Evolutionary conservation across 2,888 invertebrate species (phyloP).

Genomic region (Netelia virgata): DNA sequence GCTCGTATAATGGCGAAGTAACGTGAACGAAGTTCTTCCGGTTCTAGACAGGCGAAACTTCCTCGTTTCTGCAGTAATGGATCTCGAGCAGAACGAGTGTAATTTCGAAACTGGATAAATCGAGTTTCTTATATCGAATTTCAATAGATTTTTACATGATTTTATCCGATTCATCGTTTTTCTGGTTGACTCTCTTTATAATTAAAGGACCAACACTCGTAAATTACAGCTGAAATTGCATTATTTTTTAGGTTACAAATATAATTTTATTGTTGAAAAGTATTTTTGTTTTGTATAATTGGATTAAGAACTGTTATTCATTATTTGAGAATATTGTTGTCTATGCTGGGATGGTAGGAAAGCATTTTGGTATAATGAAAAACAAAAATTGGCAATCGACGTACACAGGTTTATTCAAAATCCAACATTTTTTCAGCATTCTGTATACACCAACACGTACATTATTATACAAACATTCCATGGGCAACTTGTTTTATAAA

Average conservation of each 20-base stretch:
- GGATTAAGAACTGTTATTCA: too few relatives aligned
- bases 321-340: too few relatives aligned
- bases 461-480: too few relatives aligned
- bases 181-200: background rate
- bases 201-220: background rate
- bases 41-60: background rate
- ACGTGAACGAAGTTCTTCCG: slow-evolving; percentile 14
- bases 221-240: slow-evolving; percentile 6
- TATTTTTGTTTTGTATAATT: too few relatives aligned
- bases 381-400: too few relatives aligned
- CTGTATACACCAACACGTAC: too few relatives aligned
- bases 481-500: too few relatives aligned
- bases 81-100: slow-evolving; percentile 1
- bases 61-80: background rate
- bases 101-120: background rate
- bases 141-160: slow-evolving; percentile 16
- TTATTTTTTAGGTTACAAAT: background rate
- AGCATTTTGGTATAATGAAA: too few relatives aligned
- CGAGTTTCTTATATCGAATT: background rate
- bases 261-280: background rate
- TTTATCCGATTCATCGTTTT: slow-evolving; percentile 23
- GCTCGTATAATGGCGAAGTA: slow-evolving; percentile 29
- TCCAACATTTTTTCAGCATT: too few relatives aligned
- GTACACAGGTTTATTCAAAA: too few relatives aligned
- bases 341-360: too few relatives aligned